phyloP scores from a whole-genome alignment of 2,888 invertebrate genomes.

The Tenodera sinensis region DNA sequence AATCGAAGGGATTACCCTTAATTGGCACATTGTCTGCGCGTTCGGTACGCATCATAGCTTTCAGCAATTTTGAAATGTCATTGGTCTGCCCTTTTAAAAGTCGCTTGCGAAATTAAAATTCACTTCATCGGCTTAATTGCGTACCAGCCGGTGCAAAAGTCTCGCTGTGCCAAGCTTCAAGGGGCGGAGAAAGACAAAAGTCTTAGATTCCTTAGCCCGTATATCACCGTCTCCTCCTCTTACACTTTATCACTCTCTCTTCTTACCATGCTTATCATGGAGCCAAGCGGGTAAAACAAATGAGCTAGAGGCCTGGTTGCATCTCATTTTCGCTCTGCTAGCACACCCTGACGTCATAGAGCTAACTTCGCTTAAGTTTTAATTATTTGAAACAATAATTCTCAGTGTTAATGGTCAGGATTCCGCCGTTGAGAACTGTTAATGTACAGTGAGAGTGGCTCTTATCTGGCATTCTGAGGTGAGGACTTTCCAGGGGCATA shows the following conservation, averaged over 20 bases:
- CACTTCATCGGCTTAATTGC: not conserved
- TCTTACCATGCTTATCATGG: not conserved
- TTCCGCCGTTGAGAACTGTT: not conserved
- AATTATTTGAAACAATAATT: not conserved
- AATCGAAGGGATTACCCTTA: not conserved
- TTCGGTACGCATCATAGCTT: not conserved
- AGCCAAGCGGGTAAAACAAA: not conserved
- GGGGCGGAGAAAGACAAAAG: not conserved
- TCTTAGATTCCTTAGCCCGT: not conserved
- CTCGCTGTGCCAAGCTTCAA: not conserved
- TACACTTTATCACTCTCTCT: not conserved
- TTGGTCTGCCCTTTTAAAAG: not conserved
- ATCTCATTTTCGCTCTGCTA: not conserved
- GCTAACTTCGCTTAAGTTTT: not conserved
- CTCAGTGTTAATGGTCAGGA: not conserved
- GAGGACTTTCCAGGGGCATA: not conserved
- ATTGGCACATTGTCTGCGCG: not conserved
- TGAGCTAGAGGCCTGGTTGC: not conserved
- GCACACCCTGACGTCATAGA: not conserved
- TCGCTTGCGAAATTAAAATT: not conserved
- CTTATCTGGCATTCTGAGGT: not conserved
- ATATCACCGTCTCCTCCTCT: not conserved
- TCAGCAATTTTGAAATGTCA: not conserved
- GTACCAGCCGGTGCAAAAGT: not conserved
- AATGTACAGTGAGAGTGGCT: not conserved